Conservation (phyloP, 2,888 invertebrate genomes). For the Caenorhabditis japonica region DNA sequence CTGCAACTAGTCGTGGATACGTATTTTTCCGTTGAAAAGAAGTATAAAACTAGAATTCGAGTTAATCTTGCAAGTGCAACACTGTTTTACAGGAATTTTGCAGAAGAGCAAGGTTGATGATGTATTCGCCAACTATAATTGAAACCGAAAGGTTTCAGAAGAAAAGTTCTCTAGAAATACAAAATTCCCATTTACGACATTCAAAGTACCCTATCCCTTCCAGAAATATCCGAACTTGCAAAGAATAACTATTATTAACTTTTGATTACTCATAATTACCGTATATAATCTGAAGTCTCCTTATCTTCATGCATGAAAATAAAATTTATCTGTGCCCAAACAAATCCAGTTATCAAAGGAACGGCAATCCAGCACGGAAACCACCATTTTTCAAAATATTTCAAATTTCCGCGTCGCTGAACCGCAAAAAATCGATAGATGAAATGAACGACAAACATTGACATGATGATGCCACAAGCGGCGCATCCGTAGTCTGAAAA, state of each 20-base stretch:
- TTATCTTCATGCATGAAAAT: constrained; percentile 5
- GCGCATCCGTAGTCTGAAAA: constrained; percentile 27
- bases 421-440: constrained; percentile 31
- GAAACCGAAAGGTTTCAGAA: too few relatives aligned
- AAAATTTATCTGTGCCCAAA: constrained; percentile 20
- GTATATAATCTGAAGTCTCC: constrained; percentile 16
- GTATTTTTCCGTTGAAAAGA: too few relatives aligned
- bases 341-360: constrained; percentile 2
- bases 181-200: too few relatives aligned
- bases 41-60: too few relatives aligned
- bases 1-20: too few relatives aligned
- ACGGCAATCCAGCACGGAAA: constrained; percentile 21
- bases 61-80: too few relatives aligned
- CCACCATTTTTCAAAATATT: constrained; percentile 29
- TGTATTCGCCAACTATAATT: too few relatives aligned
- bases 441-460: constrained; percentile 37
- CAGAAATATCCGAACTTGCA: neutral
- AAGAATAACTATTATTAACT: too few relatives aligned
- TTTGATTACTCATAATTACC: constrained; percentile 3
- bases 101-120: too few relatives aligned
- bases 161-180: too few relatives aligned
- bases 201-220: too few relatives aligned
- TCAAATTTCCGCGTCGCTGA: constrained; percentile 19
- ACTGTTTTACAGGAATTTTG: too few relatives aligned
- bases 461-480: constrained; percentile 31